Conservation (phyloP, 2,797 vertebrate genomes). For the Cheirogaleus major region DNA sequence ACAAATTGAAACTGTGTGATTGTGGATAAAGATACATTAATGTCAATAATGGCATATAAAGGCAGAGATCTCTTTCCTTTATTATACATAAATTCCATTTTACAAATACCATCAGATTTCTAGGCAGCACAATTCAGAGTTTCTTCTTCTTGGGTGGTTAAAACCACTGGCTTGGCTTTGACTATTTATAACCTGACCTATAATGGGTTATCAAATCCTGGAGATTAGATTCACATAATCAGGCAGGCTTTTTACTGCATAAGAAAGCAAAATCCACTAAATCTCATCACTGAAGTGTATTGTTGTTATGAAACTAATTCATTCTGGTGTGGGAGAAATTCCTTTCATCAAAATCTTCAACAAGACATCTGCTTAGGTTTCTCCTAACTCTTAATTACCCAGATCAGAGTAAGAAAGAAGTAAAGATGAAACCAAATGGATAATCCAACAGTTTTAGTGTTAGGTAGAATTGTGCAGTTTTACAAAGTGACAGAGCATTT, state of each 20-base stretch:
- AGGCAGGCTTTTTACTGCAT: not conserved
- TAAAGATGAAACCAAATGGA: not conserved
- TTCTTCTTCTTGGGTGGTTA: constrained; percentile 21
- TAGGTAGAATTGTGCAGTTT: not conserved
- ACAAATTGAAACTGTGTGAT: not conserved
- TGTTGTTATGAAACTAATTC: constrained; percentile 7
- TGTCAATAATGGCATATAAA: not conserved
- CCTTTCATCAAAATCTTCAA: constrained; percentile 16
- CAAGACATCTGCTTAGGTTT: not conserved
- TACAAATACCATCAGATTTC: not conserved
- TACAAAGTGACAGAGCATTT: not conserved
- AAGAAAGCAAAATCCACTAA: constrained; percentile 31
- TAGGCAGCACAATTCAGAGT: not conserved
- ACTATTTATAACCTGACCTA: not conserved
- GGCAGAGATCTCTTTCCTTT: not conserved
- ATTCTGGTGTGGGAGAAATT: not conserved
- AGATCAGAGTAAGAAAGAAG: not conserved
- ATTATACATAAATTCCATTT: not conserved
- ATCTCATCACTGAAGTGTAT: not conserved
- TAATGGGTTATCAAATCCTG: not conserved
- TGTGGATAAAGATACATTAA: not conserved
- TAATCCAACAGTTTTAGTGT: not conserved
- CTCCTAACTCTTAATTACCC: not conserved
- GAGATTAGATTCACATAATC: not conserved
- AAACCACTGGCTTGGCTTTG: not conserved